These are phyloP conservation scores for Riparia riparia DNA, from an alignment of 2,113 vertebrate species.

Conservation along the genomic window DNA sequence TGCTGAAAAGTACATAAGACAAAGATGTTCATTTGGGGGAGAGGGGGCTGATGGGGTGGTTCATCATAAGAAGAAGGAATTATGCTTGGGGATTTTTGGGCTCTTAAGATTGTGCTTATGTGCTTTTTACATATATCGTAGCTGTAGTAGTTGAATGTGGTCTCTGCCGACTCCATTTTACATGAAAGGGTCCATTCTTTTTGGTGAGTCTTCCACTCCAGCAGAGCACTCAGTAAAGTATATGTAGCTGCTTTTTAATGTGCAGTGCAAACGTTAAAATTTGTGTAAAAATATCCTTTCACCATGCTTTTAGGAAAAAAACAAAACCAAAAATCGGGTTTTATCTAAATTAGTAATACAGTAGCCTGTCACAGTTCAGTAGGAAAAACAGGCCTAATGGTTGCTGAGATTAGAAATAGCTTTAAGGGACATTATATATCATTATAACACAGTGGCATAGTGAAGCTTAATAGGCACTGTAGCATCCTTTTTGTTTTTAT, in stretches of 20 bases:
- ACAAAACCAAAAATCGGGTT: rapidly evolving
- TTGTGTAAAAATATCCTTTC: neutral
- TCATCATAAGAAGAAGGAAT: neutral
- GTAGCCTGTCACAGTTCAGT: neutral
- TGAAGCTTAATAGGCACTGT: neutral
- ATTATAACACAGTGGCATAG: neutral
- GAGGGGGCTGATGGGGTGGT: rapidly evolving
- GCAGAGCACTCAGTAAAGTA: neutral
- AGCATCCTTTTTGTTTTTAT: conserved; percentile 14
- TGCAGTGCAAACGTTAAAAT: neutral
- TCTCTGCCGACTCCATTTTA: neutral
- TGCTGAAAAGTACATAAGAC: neutral
- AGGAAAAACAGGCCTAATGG: neutral
- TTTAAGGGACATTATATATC: neutral
- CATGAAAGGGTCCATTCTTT: neutral
- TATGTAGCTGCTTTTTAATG: neutral
- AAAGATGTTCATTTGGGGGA: neutral
- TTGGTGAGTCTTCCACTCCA: neutral
- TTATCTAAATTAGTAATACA: neutral
- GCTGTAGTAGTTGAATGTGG: neutral
- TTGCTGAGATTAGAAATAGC: neutral
- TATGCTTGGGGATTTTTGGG: neutral
- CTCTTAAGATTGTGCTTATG: neutral
- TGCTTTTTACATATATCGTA: neutral
- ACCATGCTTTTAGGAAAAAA: neutral